phyloP scores from a whole-genome alignment of 2,888 invertebrate genomes.

The Keiferia lycopersicella region DNA sequence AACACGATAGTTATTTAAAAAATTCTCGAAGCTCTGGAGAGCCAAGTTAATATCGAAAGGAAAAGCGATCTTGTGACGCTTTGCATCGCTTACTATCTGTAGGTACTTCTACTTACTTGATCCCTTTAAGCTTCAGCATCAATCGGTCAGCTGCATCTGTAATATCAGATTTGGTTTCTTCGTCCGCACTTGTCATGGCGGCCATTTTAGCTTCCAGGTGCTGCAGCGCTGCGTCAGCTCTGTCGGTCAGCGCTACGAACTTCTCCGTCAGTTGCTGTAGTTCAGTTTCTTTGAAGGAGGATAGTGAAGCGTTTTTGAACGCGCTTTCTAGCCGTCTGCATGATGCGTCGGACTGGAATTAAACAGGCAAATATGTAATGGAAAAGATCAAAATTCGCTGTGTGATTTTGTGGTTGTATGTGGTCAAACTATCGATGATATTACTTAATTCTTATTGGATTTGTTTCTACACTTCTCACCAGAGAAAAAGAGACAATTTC shows the following conservation, averaged over 20 bases:
- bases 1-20: no score
- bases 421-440: no score
- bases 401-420: no score
- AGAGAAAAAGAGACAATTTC: no score
- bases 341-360: constrained; percentile 57
- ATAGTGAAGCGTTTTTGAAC: constrained; percentile 64
- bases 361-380: no score
- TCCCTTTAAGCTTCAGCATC: constrained; percentile 58
- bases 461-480: no score
- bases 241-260: constrained; percentile 69
- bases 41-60: no score
- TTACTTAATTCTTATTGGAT: no score
- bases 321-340: constrained; percentile 66
- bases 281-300: constrained; percentile 65
- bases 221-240: constrained; percentile 71
- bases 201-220: constrained; percentile 61
- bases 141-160: constrained; percentile 63
- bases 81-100: background rate
- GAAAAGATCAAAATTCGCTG: no score
- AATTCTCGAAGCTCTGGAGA: no score
- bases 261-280: constrained; percentile 71
- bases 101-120: constrained; percentile 50
- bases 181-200: constrained; percentile 35
- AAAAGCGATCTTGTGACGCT: no score
- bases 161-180: constrained; percentile 57